A percentile compares a stretch with the other conserved stretches of the same genome.
phyloP scores from a whole-genome alignment of 2,888 invertebrate species.

The Glaucopsyche alexis region DNA sequence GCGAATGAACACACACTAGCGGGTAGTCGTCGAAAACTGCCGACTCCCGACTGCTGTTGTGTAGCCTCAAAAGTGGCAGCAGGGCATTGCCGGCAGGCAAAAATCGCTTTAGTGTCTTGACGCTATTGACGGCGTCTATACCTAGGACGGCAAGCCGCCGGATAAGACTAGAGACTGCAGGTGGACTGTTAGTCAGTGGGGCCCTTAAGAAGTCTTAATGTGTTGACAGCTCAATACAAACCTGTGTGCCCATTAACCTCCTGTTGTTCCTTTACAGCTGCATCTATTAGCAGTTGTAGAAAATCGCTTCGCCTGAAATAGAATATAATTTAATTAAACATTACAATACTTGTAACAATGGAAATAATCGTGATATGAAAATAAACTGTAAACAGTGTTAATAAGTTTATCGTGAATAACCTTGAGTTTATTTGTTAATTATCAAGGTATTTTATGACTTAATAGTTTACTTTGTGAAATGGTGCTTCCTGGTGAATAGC shows the following conservation, averaged over 20 bases:
- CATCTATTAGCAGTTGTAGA: not conserved
- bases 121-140: too few species aligned
- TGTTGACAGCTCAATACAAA: not conserved
- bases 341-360: not conserved
- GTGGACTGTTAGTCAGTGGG: too few species aligned
- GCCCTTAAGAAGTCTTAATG: too few species aligned
- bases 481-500: not conserved
- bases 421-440: not conserved
- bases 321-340: too few species aligned
- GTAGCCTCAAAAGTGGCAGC: too few species aligned
- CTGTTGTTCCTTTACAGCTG: conserved; percentile 2
- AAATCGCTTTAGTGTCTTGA: too few species aligned
- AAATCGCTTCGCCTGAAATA: conserved; percentile 14
- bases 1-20: too few species aligned
- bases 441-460: not conserved
- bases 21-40: too few species aligned
- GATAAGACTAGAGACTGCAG: too few species aligned
- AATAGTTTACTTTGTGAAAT: not conserved
- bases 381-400: not conserved
- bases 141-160: too few species aligned
- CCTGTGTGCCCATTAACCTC: not conserved
- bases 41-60: too few species aligned
- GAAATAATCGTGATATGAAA: not conserved
- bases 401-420: not conserved
- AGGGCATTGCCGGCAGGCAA: too few species aligned